phyloP scores from a whole-genome alignment of 2,113 vertebrate species.

The Bombycilla garrulus region DNA sequence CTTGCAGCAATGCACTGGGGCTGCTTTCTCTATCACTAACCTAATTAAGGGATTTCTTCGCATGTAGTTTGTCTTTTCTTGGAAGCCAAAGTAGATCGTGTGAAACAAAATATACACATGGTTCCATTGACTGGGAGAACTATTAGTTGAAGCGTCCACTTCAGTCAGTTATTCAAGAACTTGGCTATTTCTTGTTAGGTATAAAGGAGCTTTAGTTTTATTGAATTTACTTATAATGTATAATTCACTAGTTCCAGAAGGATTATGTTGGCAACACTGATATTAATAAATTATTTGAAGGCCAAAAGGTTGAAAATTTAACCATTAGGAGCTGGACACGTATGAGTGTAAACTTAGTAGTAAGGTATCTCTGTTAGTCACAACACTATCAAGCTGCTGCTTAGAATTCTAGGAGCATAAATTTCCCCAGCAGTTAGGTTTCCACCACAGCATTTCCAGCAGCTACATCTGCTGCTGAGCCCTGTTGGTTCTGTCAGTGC shows the following conservation, averaged over 20 bases:
- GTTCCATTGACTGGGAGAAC: not conserved
- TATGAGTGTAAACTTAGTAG: not conserved
- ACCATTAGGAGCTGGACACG: not conserved
- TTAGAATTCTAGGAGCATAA: not conserved
- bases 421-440: not conserved
- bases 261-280: not conserved
- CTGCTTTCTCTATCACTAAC: not conserved
- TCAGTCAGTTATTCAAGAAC: not conserved
- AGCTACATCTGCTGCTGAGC: not conserved
- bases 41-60: not conserved
- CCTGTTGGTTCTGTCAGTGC: rapidly evolving
- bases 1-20: not conserved
- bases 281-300: not conserved
- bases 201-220: not conserved
- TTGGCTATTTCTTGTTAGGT: not conserved
- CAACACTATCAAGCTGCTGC: not conserved
- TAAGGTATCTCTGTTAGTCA: not conserved
- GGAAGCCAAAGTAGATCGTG: not conserved
- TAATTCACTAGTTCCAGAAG: not conserved
- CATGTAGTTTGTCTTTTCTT: constrained; percentile 3
- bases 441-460: not conserved
- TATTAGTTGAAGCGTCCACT: not conserved
- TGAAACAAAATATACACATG: not conserved
- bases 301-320: not conserved
- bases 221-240: not conserved